A percentile compares a stretch with the other conserved stretches of the same genome.
Evolutionary conservation across 1,140 invertebrate species (phyloP).

Genomic region (Pseudachorutes palmiensis): DNA sequence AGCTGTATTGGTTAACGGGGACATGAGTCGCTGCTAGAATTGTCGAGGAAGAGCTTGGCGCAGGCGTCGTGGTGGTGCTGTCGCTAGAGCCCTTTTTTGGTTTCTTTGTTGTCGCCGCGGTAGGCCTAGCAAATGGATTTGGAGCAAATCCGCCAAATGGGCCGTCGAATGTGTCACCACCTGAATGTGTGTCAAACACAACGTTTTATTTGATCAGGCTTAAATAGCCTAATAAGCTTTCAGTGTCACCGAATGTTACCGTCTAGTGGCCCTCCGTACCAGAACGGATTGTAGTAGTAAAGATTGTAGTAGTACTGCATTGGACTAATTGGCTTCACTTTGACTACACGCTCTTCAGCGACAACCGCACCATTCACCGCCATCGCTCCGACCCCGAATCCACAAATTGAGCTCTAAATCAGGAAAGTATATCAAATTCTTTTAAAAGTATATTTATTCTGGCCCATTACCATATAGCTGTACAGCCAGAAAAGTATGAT

Average conservation of each 20-base stretch:
- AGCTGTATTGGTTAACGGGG: too few species aligned
- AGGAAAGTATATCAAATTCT: too few species aligned
- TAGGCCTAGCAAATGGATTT: conserved; percentile 1
- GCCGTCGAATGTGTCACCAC: background rate
- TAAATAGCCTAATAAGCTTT: background rate
- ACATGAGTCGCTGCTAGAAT: too few species aligned
- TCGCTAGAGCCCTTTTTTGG: background rate
- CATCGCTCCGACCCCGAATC: too few species aligned
- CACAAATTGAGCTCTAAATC: too few species aligned
- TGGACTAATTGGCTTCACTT: background rate
- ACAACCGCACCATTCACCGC: too few species aligned
- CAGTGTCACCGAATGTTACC: background rate
- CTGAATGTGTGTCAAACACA: background rate
- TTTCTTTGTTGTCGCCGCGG: background rate
- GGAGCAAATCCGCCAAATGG: conserved; percentile 7
- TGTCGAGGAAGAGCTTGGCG: background rate
- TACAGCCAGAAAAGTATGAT: too few species aligned
- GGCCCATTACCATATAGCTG: too few species aligned
- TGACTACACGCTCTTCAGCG: background rate
- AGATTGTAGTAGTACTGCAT: background rate
- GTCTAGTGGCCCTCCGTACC: background rate
- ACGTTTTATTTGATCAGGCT: background rate
- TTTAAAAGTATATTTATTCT: too few species aligned
- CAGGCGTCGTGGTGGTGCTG: background rate
- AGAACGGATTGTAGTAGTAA: conserved; percentile 6